These are phyloP conservation scores for Etheostoma nigrum DNA, from an alignment of 2,797 vertebrate species.

Conservation along the genomic window DNA sequence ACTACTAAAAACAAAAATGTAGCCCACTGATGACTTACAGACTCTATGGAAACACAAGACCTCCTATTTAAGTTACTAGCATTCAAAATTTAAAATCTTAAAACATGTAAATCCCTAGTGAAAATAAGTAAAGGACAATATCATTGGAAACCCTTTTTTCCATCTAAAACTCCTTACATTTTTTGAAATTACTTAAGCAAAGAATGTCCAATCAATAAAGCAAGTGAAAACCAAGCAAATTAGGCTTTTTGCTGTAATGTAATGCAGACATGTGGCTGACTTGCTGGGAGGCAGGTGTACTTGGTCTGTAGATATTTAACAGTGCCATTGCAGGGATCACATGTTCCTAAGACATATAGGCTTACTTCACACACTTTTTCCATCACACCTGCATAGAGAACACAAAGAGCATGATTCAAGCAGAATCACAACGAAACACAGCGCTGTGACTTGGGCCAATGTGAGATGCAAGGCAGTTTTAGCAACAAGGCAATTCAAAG, in stretches of 20 bases:
- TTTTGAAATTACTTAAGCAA: neutral
- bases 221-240: neutral
- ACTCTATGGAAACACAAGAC: too few relatives aligned
- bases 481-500: too few relatives aligned
- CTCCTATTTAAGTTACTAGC: neutral
- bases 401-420: neutral
- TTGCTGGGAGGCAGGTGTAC: slow-evolving; percentile 62
- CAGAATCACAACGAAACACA: neutral
- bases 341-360: neutral
- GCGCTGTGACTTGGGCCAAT: neutral
- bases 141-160: neutral
- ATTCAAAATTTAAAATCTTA: neutral
- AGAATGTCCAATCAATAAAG: neutral
- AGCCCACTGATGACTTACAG: neutral
- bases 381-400: slow-evolving; percentile 67
- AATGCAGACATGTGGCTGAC: slow-evolving; percentile 52
- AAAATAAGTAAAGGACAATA: neutral
- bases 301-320: slow-evolving; percentile 71
- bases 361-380: slow-evolving; percentile 59
- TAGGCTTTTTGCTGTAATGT: too few relatives aligned
- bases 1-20: neutral
- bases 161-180: neutral
- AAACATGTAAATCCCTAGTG: neutral
- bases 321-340: slow-evolving; percentile 44
- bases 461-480: too few relatives aligned